These are phyloP conservation scores for Dasyprocta punctata DNA, from an alignment of 2,113 vertebrate genomes.

Conservation along the genomic window DNA sequence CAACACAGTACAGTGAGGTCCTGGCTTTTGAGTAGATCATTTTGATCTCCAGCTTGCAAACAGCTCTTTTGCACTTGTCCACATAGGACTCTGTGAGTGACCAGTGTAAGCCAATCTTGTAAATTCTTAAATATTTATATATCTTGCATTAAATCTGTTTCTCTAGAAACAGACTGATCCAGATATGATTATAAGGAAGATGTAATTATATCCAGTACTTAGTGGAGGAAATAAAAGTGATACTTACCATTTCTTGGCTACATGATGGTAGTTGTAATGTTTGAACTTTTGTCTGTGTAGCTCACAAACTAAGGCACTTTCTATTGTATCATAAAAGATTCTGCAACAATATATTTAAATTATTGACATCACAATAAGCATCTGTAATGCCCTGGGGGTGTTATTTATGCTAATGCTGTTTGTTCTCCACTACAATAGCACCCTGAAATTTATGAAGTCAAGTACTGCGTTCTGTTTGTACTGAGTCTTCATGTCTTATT, in stretches of 20 bases:
- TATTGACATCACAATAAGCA: background rate
- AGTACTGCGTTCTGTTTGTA: background rate
- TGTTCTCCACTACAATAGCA: background rate
- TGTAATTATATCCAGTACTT: background rate
- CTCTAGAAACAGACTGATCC: background rate
- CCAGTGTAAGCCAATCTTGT: background rate
- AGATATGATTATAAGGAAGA: background rate
- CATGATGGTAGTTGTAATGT: background rate
- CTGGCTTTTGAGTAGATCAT: background rate
- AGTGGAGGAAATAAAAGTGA: background rate
- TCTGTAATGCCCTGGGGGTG: background rate
- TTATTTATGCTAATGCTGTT: background rate
- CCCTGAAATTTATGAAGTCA: background rate
- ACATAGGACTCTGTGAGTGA: background rate
- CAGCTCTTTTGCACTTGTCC: background rate
- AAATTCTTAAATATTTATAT: background rate
- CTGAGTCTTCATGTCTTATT: background rate
- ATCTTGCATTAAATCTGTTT: background rate
- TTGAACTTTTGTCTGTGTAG: background rate
- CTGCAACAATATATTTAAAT: background rate
- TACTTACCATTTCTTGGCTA: background rate
- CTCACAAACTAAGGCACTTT: background rate
- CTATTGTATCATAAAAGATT: background rate
- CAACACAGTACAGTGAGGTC: too few species aligned
- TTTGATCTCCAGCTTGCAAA: background rate